phyloP scores from a whole-genome alignment of 37 sponge, comb jelly and placozoan genomes.

The Eunapius fragilis region DNA sequence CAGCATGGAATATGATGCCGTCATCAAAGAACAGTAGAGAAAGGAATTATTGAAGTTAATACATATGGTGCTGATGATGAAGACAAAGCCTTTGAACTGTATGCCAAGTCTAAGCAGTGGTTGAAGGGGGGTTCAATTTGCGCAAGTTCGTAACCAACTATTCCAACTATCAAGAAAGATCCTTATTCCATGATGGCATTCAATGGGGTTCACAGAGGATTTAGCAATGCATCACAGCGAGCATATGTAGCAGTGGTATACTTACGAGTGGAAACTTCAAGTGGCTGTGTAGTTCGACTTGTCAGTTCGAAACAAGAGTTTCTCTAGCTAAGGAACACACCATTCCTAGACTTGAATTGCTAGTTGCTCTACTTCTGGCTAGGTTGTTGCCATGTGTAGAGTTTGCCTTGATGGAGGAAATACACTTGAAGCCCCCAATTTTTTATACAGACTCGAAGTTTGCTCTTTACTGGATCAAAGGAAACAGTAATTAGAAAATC shows the following conservation, averaged over 20 bases:
- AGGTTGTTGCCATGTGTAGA: conserved; percentile 19
- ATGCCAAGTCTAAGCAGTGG: not conserved
- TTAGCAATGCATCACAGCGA: conserved; percentile 27
- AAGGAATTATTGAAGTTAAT: conserved; percentile 22
- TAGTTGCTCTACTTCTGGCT: conserved; percentile 30
- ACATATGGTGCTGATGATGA: not conserved
- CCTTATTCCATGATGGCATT: conserved; percentile 14
- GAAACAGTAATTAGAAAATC: conserved; percentile 28
- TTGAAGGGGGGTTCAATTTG: conserved; percentile 14
- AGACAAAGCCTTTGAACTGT: not conserved
- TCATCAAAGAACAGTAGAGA: conserved; percentile 31
- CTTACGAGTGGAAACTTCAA: not conserved
- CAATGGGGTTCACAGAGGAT: conserved; percentile 19
- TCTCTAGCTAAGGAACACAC: conserved; percentile 23
- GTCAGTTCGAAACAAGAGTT: conserved; percentile 28
- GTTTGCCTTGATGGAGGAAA: not conserved
- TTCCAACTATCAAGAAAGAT: conserved; percentile 9
- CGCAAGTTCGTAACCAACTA: conserved; percentile 29
- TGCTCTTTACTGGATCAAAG: conserved; percentile 36
- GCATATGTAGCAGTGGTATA: conserved; percentile 49
- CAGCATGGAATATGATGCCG: conserved; percentile 3
- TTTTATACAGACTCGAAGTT: conserved; percentile 32
- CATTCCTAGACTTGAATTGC: conserved; percentile 34
- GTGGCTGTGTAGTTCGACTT: not conserved
- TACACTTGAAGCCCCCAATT: not conserved